Conservation (phyloP, 2,797 vertebrate species). For the Myripristis jacobus region DNA sequence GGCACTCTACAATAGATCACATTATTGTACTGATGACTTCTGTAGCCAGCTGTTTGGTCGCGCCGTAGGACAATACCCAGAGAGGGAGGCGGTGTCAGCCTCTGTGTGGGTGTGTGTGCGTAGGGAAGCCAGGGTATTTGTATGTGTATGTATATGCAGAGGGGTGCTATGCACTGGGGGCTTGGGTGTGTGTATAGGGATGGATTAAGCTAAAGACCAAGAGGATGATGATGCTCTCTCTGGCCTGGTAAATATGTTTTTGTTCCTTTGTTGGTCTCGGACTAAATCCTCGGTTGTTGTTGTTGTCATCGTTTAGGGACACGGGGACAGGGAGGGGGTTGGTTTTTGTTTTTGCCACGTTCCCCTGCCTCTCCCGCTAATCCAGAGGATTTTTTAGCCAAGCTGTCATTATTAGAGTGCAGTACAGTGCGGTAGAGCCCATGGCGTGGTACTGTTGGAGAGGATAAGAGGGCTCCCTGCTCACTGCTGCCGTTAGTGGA, state of each 20-base stretch:
- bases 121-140: conserved; percentile 50
- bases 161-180: conserved; percentile 13
- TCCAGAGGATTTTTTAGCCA: conserved; percentile 63
- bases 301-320: conserved; percentile 61
- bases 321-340: conserved; percentile 22
- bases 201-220: conserved; percentile 73
- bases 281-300: conserved; percentile 52
- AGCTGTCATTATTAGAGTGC: conserved; percentile 68
- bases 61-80: conserved; percentile 67
- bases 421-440: conserved; percentile 16
- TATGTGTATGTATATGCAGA: conserved; percentile 38
- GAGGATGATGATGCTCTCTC: conserved; percentile 74
- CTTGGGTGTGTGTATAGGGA: neutral
- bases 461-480: neutral
- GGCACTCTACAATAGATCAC: conserved; percentile 72
- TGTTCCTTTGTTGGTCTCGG: conserved; percentile 49
- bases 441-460: conserved; percentile 9
- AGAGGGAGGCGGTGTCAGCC: conserved; percentile 63
- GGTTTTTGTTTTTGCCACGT: conserved; percentile 61
- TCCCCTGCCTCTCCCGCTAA: conserved; percentile 56
- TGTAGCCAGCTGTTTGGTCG: conserved; percentile 70
- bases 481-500: conserved; percentile 19
- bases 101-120: conserved; percentile 30
- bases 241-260: conserved; percentile 76
- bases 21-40: conserved; percentile 70